phyloP scores from a whole-genome alignment of 2,113 vertebrate genomes.

The Gyps fulvus region DNA sequence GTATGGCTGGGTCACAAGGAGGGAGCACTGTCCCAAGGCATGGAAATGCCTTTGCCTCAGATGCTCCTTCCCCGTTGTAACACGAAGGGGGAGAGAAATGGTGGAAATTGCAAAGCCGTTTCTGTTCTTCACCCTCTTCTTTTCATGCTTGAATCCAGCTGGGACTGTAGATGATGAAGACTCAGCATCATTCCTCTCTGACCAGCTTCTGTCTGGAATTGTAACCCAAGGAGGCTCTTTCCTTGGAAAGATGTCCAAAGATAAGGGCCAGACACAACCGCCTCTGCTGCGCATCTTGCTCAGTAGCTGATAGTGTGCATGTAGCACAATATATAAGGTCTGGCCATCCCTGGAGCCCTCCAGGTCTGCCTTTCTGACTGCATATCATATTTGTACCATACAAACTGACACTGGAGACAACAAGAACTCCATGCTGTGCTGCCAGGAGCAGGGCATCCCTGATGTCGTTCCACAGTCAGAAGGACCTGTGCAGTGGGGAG shows the following conservation, averaged over 20 bases:
- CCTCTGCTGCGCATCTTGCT: not conserved
- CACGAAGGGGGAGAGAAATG: not conserved
- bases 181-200: not conserved
- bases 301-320: not conserved
- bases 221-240: not conserved
- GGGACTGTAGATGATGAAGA: not conserved
- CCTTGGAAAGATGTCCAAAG: not conserved
- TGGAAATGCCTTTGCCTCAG: not conserved
- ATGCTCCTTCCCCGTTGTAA: not conserved
- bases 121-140: not conserved
- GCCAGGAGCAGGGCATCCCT: not conserved
- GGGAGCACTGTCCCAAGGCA: not conserved
- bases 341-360: not conserved
- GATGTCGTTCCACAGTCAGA: accelerated
- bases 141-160: not conserved
- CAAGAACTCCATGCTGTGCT: not conserved
- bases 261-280: not conserved
- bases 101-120: not conserved
- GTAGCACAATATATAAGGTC: not conserved
- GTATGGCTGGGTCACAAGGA: not conserved
- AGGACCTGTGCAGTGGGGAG: not conserved
- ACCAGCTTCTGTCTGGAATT: not conserved
- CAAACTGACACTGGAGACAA: not conserved
- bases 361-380: not conserved
- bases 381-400: not conserved